These are phyloP conservation scores for Halichondria panicea DNA, from an alignment of 37 sponge, comb jelly and placozoan genomes.

Conservation along the genomic window DNA sequence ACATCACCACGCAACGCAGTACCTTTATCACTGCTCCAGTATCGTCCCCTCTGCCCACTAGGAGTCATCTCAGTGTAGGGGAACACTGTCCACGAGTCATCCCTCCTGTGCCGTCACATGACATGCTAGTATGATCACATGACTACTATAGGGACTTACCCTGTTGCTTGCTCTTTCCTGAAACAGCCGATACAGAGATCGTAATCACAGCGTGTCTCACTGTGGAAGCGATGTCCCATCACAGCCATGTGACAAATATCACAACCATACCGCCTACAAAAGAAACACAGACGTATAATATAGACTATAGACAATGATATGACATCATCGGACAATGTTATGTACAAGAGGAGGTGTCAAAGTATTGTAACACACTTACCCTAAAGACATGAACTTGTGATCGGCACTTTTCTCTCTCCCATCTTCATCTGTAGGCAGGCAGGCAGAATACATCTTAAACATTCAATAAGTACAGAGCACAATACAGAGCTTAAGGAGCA, in stretches of 20 bases:
- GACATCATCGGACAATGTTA: neutral
- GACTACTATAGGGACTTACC: constrained; percentile 9
- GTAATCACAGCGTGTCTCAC: constrained; percentile 39
- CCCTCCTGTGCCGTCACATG: neutral
- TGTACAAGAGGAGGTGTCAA: neutral
- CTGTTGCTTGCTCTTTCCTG: constrained; percentile 48
- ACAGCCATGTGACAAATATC: constrained; percentile 52
- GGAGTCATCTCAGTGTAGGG: constrained; percentile 46
- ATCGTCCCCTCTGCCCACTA: no score
- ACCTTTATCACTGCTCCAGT: no score
- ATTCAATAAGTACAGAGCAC: no score
- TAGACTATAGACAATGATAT: neutral
- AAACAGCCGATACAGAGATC: constrained; percentile 80
- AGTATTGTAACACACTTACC: constrained; percentile 21
- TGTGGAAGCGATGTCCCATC: constrained; percentile 57
- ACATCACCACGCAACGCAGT: no score
- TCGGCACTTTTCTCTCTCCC: constrained; percentile 28
- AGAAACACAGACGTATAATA: neutral
- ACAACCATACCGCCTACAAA: constrained; percentile 31
- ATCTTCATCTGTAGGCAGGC: constrained; percentile 25
- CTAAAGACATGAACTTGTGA: constrained; percentile 41
- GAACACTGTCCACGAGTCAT: constrained; percentile 65
- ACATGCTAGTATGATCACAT: neutral
- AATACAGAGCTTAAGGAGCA: no score
- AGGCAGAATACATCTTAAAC: no score